phyloP scores from a whole-genome alignment of 1,140 invertebrate species.

The Scylla paramamosain region DNA sequence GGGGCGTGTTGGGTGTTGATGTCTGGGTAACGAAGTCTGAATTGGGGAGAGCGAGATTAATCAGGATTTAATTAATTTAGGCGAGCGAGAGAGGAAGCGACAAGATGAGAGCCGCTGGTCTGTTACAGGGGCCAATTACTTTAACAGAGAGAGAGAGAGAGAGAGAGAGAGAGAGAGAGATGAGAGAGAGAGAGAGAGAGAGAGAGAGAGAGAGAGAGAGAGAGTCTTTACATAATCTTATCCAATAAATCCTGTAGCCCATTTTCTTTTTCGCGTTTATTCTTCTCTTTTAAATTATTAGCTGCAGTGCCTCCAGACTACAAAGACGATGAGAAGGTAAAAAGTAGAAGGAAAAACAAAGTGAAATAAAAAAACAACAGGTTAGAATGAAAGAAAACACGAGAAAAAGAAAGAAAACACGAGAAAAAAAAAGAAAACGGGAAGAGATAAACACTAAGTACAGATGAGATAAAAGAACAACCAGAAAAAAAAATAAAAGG shows the following conservation, averaged over 20 bases:
- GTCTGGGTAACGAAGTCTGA: background rate
- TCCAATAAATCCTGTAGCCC: background rate
- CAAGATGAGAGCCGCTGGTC: conserved; percentile 18
- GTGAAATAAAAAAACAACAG: background rate
- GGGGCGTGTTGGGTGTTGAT: background rate
- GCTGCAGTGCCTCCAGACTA: background rate
- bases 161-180: too few relatives aligned
- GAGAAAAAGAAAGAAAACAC: background rate
- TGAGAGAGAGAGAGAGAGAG: too few relatives aligned
- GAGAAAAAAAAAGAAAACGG: background rate
- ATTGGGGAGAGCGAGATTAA: background rate
- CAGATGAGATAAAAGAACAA: background rate
- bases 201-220: too few relatives aligned
- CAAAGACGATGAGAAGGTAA: background rate
- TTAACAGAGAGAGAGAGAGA: background rate
- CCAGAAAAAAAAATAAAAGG: background rate
- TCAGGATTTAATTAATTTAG: background rate
- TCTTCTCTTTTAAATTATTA: too few relatives aligned
- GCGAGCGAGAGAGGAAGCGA: background rate
- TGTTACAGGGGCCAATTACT: background rate
- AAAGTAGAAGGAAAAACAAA: too few relatives aligned
- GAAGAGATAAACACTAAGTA: background rate
- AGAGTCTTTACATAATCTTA: background rate
- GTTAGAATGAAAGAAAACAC: background rate
- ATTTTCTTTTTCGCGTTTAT: background rate